These are phyloP conservation scores for Homalodisca vitripennis DNA, from an alignment of 1,140 invertebrate genomes.

Conservation along the genomic window DNA sequence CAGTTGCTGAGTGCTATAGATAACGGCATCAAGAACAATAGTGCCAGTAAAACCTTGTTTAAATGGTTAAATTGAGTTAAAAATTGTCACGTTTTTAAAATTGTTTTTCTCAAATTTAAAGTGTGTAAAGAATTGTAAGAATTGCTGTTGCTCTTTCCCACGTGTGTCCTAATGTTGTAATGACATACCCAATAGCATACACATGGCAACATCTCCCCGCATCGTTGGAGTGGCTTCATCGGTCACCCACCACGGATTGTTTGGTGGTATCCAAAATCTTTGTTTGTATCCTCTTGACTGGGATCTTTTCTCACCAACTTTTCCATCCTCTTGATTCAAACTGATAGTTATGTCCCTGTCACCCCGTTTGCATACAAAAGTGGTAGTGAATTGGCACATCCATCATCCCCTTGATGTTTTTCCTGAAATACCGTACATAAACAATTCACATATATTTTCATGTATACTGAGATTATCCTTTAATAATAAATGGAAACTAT, in stretches of 20 bases:
- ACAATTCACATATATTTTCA: constrained; percentile 25
- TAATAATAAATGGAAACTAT: constrained; percentile 10
- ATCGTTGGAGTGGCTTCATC: constrained; percentile 74
- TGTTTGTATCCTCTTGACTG: constrained; percentile 56
- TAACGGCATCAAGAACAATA: too few relatives aligned
- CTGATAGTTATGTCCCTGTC: constrained; percentile 63
- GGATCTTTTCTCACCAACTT: constrained; percentile 61
- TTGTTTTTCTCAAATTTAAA: too few relatives aligned
- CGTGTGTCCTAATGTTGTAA: too few relatives aligned
- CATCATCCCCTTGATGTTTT: constrained; percentile 60
- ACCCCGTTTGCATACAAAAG: constrained; percentile 80
- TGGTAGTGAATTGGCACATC: constrained; percentile 78
- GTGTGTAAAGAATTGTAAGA: too few relatives aligned
- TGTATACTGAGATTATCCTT: too few relatives aligned
- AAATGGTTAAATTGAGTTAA: too few relatives aligned
- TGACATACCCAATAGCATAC: constrained; percentile 75
- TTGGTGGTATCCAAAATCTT: constrained; percentile 69
- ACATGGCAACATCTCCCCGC: constrained; percentile 84
- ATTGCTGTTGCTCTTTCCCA: too few relatives aligned
- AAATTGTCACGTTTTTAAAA: too few relatives aligned
- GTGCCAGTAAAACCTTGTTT: too few relatives aligned
- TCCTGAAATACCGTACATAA: constrained; percentile 60
- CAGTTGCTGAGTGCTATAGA: too few relatives aligned
- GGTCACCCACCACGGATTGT: constrained; percentile 66
- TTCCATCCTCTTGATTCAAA: constrained; percentile 48